Conservation (phyloP, 2,888 invertebrate species). For the Dryadula phaetusa region DNA sequence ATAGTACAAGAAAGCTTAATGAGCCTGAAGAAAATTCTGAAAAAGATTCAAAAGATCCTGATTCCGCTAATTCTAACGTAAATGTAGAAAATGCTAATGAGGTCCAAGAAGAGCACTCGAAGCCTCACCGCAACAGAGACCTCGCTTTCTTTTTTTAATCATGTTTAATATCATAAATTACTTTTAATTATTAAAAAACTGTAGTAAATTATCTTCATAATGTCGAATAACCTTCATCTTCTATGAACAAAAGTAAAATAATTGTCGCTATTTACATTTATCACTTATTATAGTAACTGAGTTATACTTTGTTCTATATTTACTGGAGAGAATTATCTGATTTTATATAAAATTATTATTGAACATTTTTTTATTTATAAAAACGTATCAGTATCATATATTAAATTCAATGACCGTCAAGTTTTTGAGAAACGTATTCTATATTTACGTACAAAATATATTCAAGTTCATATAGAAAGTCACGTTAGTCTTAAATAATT, state of each 20-base stretch:
- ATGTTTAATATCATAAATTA: slow-evolving; percentile 16
- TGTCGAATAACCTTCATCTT: slow-evolving; percentile 15
- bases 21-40: slow-evolving; percentile 17
- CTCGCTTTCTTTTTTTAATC: slow-evolving; percentile 28
- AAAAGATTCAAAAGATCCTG: slow-evolving; percentile 16
- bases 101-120: slow-evolving; percentile 16
- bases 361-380: too few relatives aligned
- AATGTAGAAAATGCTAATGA: slow-evolving; percentile 24
- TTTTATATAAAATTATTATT: too few relatives aligned
- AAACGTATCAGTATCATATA: too few relatives aligned
- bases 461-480: too few relatives aligned
- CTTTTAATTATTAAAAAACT: slow-evolving; percentile 24
- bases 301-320: background rate
- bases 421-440: too few relatives aligned
- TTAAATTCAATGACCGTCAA: too few relatives aligned
- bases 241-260: slow-evolving; percentile 10
- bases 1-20: slow-evolving; percentile 39
- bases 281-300: background rate
- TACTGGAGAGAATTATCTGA: background rate
- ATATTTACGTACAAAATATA: too few relatives aligned
- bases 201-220: slow-evolving; percentile 16
- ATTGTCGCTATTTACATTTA: background rate
- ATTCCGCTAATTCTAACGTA: slow-evolving; percentile 3
- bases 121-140: slow-evolving; percentile 24
- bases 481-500: too few relatives aligned